Conservation (phyloP, 2,113 vertebrate species). For the Eolophus roseicapilla region DNA sequence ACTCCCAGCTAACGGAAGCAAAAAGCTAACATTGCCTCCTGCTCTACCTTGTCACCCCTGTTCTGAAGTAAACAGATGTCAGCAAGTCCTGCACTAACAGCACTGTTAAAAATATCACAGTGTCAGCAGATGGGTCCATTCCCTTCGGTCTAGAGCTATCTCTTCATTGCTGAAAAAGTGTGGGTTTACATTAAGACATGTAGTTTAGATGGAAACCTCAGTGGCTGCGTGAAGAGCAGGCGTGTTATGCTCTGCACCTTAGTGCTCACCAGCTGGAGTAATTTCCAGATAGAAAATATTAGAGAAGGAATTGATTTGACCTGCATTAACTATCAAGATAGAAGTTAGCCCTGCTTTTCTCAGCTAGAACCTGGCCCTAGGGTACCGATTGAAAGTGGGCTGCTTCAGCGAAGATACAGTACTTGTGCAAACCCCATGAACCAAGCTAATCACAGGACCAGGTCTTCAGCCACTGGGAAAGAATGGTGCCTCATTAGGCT, state of each 20-base stretch:
- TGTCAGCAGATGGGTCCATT: neutral
- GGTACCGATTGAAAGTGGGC: neutral
- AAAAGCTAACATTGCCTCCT: neutral
- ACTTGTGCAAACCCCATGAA: neutral
- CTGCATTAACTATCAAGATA: neutral
- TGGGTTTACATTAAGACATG: neutral
- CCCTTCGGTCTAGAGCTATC: neutral
- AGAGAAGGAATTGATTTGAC: neutral
- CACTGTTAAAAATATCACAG: neutral
- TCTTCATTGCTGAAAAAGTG: neutral
- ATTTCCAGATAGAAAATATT: neutral
- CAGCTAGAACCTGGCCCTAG: neutral
- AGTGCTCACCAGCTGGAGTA: neutral
- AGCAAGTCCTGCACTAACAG: slow-evolving; percentile 28
- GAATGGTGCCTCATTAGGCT: neutral
- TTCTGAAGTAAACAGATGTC: slow-evolving; percentile 30
- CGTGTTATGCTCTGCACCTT: rapidly evolving
- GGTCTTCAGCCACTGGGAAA: neutral
- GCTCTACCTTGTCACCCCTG: neutral
- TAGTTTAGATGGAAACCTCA: neutral
- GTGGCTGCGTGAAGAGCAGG: neutral
- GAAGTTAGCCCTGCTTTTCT: neutral
- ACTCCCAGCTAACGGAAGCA: neutral
- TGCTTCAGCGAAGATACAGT: neutral
- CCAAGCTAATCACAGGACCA: neutral